Evolutionary conservation across 2,797 vertebrate species (phyloP), one percentile per base, ranked within the genome.

Genomic region (Centroberyx gerrardi): DNA sequence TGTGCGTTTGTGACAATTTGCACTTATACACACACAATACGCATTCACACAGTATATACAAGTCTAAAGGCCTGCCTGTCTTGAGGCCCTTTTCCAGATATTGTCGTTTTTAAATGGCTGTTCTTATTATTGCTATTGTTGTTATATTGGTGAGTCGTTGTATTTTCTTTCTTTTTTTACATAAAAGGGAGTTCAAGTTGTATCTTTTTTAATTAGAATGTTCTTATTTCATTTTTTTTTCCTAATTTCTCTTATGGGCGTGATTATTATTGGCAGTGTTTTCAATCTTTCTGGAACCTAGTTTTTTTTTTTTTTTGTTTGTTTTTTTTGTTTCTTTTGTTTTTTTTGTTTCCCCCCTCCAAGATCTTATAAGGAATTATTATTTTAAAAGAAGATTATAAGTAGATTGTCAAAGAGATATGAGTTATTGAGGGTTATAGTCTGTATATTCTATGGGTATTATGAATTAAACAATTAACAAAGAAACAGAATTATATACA

Each of bases 401-500:
- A 79, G 87, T 93, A 90, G 93, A 89, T 88, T 92, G 93, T 95
- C 80, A 74, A 85, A 92, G 85, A 94, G 83, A 84, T 84, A 91
- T 87, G 88, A 94, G 91, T 92, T 93, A 81, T 88, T 87, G 88
- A 94, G 91, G 93, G 93, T 92, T 94, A 90, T 91, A 93, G 93
- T 95, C 88, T 94, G 94, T 95, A 94, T 94, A 95, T 94, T 94
- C 92, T 94, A 92, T 95, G 92, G 93, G 90, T 94, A 95, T 95
- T 94, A 94, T 93, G 87, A 94, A 93, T 93, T 93, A 92, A 95
- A 94, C 87, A n/a, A 92, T 94, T 94, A 95, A 95, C 93, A 93
- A 90, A 93, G 82, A 90, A 93, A 90, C 90, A 88, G 83, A 95
- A 92, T 95, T 94, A 92, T 95, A 94, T 94, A 95, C 92, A 93